These are phyloP conservation scores for Megaceryle alcyon DNA, from an alignment of 2,797 vertebrate species.

Conservation along the genomic window DNA sequence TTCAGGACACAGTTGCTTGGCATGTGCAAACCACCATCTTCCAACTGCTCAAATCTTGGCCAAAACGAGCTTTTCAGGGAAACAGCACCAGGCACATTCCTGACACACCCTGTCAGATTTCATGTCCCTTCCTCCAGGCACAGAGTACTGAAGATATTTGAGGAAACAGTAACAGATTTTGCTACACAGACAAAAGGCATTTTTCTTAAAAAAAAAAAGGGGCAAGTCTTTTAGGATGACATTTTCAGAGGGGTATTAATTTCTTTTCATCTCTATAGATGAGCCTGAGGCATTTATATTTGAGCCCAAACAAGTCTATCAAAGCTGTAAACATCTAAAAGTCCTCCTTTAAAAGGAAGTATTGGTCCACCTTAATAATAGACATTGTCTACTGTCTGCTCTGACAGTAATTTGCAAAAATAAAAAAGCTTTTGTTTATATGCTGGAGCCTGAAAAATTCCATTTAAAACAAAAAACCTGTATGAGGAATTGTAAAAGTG, in stretches of 20 bases:
- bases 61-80: neutral
- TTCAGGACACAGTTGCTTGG: neutral
- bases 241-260: constrained; percentile 24
- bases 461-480: neutral
- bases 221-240: neutral
- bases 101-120: neutral
- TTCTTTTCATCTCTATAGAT: constrained; percentile 43
- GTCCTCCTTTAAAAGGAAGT: neutral
- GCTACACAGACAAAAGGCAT: neutral
- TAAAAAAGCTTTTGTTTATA: neutral
- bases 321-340: constrained; percentile 43
- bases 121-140: neutral
- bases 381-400: neutral
- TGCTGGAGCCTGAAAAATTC: neutral
- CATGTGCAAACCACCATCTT: neutral
- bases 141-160: neutral
- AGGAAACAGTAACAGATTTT: constrained; percentile 51
- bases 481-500: neutral
- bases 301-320: neutral
- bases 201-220: neutral
- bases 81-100: neutral
- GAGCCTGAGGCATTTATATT: constrained; percentile 35
- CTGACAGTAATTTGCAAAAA: neutral
- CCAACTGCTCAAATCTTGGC: neutral
- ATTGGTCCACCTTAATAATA: neutral